A percentile compares a stretch with the other conserved stretches of the same genome.
Conservation (phyloP, 2,888 invertebrate species). For the Lissonota sp. region DNA sequence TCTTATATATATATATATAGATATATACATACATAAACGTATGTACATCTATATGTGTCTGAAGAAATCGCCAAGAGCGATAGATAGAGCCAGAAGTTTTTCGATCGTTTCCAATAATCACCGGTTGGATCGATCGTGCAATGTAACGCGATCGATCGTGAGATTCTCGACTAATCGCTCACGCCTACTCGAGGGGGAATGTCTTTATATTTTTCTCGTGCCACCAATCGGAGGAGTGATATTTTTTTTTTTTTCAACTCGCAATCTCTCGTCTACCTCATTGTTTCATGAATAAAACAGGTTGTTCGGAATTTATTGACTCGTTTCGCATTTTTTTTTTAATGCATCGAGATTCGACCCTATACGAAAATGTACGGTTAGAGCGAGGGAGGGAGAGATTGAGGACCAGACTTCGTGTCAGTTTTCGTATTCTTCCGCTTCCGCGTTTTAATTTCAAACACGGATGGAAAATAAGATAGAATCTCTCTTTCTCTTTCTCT, state of each 20-base stretch:
- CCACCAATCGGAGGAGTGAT: conserved; percentile 1
- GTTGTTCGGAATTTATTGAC: conserved; percentile 7
- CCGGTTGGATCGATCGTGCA: conserved; percentile 52
- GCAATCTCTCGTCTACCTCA: too few relatives aligned
- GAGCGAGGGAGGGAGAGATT: not conserved
- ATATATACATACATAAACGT: too few relatives aligned
- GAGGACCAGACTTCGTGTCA: too few relatives aligned
- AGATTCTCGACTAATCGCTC: conserved; percentile 62
- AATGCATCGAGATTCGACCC: not conserved
- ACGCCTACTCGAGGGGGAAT: conserved; percentile 55
- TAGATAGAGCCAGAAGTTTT: conserved; percentile 39
- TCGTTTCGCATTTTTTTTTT: not conserved
- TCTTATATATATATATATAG: too few relatives aligned
- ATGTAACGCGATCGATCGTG: conserved; percentile 49
- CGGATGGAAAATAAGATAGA: conserved; percentile 9
- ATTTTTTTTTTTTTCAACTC: too few relatives aligned
- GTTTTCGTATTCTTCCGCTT: conserved; percentile 10
- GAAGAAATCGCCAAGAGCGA: conserved; percentile 24
- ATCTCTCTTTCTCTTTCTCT: not conserved
- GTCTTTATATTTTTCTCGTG: conserved; percentile 59
- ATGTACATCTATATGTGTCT: conserved; percentile 48
- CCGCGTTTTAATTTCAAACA: conserved; percentile 7
- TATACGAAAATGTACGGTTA: not conserved
- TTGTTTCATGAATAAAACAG: conserved; percentile 18
- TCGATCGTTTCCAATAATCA: too few relatives aligned